Conservation (phyloP, 2,113 vertebrate species). For the Phylloscopus trochiloides region DNA sequence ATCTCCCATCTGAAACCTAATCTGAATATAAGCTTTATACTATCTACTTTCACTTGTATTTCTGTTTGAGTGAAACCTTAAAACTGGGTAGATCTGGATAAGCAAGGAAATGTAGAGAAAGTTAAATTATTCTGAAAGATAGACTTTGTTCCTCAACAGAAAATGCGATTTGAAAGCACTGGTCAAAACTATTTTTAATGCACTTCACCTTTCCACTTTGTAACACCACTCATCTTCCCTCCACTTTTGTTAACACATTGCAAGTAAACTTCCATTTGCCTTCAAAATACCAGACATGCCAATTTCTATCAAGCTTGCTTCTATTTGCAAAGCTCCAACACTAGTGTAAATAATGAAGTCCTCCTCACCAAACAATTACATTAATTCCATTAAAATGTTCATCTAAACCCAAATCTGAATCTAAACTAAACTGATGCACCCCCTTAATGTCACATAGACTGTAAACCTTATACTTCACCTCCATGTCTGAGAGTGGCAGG, state of each 20-base stretch:
- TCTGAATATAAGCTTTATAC: neutral
- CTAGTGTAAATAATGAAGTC: neutral
- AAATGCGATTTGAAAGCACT: neutral
- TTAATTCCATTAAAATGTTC: neutral
- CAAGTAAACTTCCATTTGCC: neutral
- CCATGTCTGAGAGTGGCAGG: constrained; percentile 76
- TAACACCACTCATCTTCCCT: neutral
- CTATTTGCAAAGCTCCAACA: neutral
- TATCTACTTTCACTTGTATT: neutral
- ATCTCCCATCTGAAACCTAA: neutral
- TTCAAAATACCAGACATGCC: neutral
- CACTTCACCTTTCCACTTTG: neutral
- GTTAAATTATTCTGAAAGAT: neutral
- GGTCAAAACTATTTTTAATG: neutral
- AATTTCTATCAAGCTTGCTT: neutral
- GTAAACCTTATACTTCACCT: constrained; percentile 71
- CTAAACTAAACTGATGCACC: neutral
- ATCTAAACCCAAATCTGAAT: neutral
- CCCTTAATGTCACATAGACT: neutral
- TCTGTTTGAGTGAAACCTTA: neutral
- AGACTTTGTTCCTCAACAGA: neutral
- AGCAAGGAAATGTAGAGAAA: neutral
- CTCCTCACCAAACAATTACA: neutral
- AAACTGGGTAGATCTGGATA: neutral
- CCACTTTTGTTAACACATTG: neutral